A percentile compares a stretch with the other conserved stretches of the same genome.
These are phyloP conservation scores for Fabriciana adippe DNA, from an alignment of 2,888 invertebrate species.

Conservation along the genomic window DNA sequence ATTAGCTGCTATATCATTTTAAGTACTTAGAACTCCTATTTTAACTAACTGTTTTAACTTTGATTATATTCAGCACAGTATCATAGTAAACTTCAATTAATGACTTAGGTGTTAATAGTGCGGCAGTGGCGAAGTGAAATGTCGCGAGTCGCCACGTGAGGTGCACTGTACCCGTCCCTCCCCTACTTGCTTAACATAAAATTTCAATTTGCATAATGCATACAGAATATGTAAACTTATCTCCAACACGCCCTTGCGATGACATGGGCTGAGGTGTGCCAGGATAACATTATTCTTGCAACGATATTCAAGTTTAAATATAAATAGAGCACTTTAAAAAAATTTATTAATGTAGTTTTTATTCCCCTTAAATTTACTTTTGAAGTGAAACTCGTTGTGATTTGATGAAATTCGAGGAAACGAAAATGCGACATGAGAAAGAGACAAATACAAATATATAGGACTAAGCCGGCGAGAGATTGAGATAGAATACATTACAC, in stretches of 20 bases:
- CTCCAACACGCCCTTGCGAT: conserved; percentile 77
- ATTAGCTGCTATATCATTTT: no score
- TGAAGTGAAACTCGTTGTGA: no score
- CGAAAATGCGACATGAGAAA: no score
- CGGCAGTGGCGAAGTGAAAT: conserved; percentile 58
- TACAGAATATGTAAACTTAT: conserved; percentile 80
- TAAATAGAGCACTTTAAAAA: conserved; percentile 51
- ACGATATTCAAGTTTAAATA: conserved; percentile 76
- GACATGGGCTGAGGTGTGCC: conserved; percentile 76
- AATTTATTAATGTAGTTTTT: no score
- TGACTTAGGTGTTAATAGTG: conserved; percentile 9
- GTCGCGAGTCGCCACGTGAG: conserved; percentile 45
- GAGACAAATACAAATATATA: no score
- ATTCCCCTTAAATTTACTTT: no score
- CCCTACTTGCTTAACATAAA: conserved; percentile 73
- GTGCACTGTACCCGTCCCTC: conserved; percentile 40
- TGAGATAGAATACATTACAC: no score
- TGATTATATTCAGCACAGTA: no score
- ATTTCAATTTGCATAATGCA: conserved; percentile 81
- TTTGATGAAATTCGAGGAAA: no score
- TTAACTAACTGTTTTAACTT: no score
- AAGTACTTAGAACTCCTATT: no score
- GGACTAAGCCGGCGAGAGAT: no score
- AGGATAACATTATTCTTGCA: conserved; percentile 78
- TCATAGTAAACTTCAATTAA: neutral